Evolutionary conservation across 2,888 invertebrate species (phyloP), one percentile per base, ranked within the genome.

Genomic region (Thecophora atra): DNA sequence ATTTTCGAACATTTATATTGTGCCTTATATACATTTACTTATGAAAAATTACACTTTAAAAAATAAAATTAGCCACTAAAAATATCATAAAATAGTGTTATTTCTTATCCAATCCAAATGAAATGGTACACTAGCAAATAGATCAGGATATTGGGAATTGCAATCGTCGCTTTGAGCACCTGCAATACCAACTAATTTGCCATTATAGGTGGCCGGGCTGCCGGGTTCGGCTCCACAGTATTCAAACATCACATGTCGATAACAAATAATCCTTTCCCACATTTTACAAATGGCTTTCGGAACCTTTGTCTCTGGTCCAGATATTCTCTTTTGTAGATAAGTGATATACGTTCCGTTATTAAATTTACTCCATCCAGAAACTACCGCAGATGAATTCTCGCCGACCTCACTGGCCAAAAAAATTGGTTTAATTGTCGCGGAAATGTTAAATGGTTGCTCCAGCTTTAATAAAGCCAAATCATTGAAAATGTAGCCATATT

Each of bases 321-420:
- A 58, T 3, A 58, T 13, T 11, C 1, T 15, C 58, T 15, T 24
- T 13, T 28, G 58, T 28, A 58, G 28, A 21, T 3, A 13, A 8
- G 6, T 28, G 58, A 17, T 24, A 28, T 24, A 26, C 73, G 8
- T 56, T 1, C 77, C 77, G 0, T 19, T 67, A 11, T 71, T 72
- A 0, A 70, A 19, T 0, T 70, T 70, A 15, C 85, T 85, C 82
- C 82, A 85, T 64, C 84, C 84, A 15, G 83, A 82, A 67, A 85
- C 76, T 11, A 79, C 78, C 4, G 84, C 78, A 0, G 62, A 13
- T 56, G 74, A 75, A 30, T 77, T 79, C 21, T 73, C 0, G 11
- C 80, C 73, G 4, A 82, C 72, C 11, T 68, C 67, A 0, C 60
- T 54, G 4, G 80, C 76, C 72, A 85, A 52, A 0, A 76, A 64